A percentile compares a stretch with the other conserved stretches of the same genome.
These are phyloP conservation scores for Oikopleura albicans DNA, from an alignment of 23 tunicate genomes.

Conservation along the genomic window DNA sequence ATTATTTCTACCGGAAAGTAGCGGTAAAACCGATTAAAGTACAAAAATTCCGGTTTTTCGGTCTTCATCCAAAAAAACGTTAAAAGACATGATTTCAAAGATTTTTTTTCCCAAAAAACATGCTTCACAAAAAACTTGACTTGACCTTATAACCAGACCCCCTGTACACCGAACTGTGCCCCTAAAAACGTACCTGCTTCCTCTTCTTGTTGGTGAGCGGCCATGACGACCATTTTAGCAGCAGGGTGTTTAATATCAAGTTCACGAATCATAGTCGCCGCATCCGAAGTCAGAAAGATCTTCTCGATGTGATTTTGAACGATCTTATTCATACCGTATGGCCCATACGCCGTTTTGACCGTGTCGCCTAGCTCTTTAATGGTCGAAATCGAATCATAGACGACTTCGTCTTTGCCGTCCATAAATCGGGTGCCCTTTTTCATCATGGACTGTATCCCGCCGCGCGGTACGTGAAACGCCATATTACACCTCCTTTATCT, in stretches of 20 bases:
- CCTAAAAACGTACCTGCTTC: conserved; percentile 71
- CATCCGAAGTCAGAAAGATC: conserved; percentile 89
- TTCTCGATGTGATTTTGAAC: conserved; percentile 97
- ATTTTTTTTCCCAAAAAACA: too few relatives aligned
- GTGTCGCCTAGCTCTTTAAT: conserved; percentile 14
- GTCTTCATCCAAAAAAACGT: too few relatives aligned
- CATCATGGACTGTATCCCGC: neutral
- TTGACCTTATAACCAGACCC: too few relatives aligned
- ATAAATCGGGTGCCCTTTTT: conserved; percentile 8
- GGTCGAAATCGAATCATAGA: neutral
- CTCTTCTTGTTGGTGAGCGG: conserved; percentile 93
- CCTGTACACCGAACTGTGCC: too few relatives aligned
- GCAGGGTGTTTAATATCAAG: conserved; percentile 96
- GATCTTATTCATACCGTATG: conserved; percentile 80
- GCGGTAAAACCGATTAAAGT: too few relatives aligned
- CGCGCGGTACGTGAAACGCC: conserved; percentile 13
- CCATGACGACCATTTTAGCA: conserved; percentile 93
- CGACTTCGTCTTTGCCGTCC: conserved; percentile 19
- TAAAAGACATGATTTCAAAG: too few relatives aligned
- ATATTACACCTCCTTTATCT: too few relatives aligned
- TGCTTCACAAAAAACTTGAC: too few relatives aligned
- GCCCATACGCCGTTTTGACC: conserved; percentile 5
- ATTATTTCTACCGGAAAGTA: too few relatives aligned
- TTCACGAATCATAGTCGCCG: conserved; percentile 83
- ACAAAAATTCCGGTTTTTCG: too few relatives aligned